phyloP scores from a whole-genome alignment of 2,797 vertebrate genomes.

The Masticophis lateralis region DNA sequence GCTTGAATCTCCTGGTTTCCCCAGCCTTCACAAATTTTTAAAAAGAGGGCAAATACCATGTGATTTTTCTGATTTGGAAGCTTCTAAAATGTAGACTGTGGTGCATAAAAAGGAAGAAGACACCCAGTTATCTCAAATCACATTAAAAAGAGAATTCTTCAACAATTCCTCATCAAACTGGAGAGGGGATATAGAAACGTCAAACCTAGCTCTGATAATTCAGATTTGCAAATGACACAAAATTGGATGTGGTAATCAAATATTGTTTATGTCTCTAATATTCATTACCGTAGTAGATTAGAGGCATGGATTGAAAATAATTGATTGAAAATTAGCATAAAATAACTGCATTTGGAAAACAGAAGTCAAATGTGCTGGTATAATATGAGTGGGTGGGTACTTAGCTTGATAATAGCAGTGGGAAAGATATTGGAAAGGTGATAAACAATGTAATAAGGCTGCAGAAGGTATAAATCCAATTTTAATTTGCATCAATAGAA shows the following conservation, averaged over 20 bases:
- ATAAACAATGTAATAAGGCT: not conserved
- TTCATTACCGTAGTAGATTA: not conserved
- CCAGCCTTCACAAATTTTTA: not conserved
- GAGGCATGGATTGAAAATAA: not conserved
- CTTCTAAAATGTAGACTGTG: not conserved
- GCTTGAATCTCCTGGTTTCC: not conserved
- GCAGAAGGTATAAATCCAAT: not conserved
- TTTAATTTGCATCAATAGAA: not conserved
- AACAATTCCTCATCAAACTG: not conserved
- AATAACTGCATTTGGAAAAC: not conserved
- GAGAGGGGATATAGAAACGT: not conserved
- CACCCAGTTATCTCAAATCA: not conserved
- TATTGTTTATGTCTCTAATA: not conserved
- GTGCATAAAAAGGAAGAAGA: not conserved
- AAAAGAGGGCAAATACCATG: not conserved
- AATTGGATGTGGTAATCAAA: not conserved
- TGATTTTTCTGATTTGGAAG: not conserved
- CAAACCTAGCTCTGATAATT: not conserved
- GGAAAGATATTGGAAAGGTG: not conserved
- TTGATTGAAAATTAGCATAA: not conserved
- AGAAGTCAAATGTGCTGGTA: not conserved
- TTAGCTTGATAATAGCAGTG: not conserved
- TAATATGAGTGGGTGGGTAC: not conserved
- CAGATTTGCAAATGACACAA: not conserved
- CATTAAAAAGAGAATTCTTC: not conserved